Evolutionary conservation across 2,888 invertebrate genomes (phyloP).

Genomic region (Diploptera punctata): DNA sequence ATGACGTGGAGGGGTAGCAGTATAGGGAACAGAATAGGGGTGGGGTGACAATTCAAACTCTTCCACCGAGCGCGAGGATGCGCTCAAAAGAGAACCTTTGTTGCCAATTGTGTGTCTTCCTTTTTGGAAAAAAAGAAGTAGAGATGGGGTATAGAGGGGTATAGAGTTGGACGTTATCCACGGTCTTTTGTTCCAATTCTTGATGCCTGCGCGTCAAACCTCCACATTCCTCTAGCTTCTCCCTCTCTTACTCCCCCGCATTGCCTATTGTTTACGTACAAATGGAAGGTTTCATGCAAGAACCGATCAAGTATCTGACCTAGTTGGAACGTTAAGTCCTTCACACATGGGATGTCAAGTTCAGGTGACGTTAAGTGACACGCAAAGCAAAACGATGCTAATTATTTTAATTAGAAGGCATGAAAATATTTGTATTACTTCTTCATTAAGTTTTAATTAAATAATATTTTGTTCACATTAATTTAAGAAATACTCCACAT

Average conservation of each 20-base stretch:
- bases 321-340: too few species aligned
- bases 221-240: constrained; percentile 17
- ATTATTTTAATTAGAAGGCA: too few species aligned
- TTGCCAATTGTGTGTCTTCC: constrained; percentile 44
- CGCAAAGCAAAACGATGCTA: too few species aligned
- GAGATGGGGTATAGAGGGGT: background rate
- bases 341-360: too few species aligned
- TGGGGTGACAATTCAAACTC: constrained; percentile 43
- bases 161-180: constrained; percentile 41
- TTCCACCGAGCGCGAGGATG: constrained; percentile 34
- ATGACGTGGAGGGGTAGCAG: constrained; percentile 6
- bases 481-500: too few species aligned
- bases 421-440: too few species aligned
- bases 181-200: constrained; percentile 44
- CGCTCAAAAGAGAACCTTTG: constrained; percentile 42
- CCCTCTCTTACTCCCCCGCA: constrained; percentile 17
- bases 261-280: constrained; percentile 42
- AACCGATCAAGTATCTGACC: constrained; percentile 36
- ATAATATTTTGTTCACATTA: too few species aligned
- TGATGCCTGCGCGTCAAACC: constrained; percentile 44
- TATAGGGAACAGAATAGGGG: constrained; percentile 8
- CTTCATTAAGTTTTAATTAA: too few species aligned
- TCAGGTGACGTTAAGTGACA: too few species aligned
- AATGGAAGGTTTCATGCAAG: constrained; percentile 37
- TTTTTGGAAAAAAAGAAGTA: constrained; percentile 32